These are phyloP conservation scores for Leptodactylus fuscus DNA, from an alignment of 2,113 vertebrate species.

Conservation along the genomic window DNA sequence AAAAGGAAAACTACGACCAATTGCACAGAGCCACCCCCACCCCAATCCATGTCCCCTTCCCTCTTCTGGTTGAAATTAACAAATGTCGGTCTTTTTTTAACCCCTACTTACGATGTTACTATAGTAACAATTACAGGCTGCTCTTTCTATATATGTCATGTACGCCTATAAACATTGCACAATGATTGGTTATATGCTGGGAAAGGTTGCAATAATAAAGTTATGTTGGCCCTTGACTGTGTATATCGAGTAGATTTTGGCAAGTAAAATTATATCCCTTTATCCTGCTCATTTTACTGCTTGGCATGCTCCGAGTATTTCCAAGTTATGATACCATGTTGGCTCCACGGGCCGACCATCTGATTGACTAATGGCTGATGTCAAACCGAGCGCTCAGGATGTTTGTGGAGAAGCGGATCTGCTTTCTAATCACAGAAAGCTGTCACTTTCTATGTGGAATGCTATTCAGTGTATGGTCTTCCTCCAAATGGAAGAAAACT, in stretches of 20 bases:
- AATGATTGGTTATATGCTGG: neutral
- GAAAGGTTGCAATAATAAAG: neutral
- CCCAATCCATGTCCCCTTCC: too few species aligned
- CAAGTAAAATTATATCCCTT: neutral
- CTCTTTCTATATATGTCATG: too few species aligned
- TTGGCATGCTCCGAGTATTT: neutral
- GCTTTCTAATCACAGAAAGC: neutral
- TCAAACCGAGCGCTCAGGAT: neutral
- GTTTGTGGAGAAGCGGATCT: neutral
- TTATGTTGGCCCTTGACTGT: neutral
- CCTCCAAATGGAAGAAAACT: too few species aligned
- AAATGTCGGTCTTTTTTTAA: too few species aligned
- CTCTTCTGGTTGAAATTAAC: too few species aligned
- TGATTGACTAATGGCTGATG: neutral
- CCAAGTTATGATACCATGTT: neutral
- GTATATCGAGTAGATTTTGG: neutral
- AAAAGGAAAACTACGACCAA: too few species aligned
- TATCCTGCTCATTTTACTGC: neutral
- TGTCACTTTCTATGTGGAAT: neutral
- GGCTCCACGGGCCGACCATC: neutral
- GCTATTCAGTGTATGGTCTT: too few species aligned
- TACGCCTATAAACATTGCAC: neutral
- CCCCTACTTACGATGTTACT: too few species aligned
- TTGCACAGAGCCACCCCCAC: too few species aligned
- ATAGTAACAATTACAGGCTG: too few species aligned